Base-by-base conservation (phyloP, 2,113 vertebrate genomes). In the Theropithecus gelada region DNA sequence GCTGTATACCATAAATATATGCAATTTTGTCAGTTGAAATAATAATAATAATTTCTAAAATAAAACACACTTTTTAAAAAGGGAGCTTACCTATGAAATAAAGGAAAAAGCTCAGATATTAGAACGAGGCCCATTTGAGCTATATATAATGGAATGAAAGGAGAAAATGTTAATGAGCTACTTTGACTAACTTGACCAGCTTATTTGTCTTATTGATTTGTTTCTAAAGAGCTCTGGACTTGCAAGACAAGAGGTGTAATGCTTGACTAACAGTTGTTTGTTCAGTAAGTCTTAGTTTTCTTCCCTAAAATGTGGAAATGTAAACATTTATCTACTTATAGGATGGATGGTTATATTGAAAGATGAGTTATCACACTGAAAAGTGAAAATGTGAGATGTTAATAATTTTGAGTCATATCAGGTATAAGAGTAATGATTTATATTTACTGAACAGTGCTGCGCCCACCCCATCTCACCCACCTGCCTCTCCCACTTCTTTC, bases 171-270 rank as follows among this genome's bases (percentile, higher is more conserved):
- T 94, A 87, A 72, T 90, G 40, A 93, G 64, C 64, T 84, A 43
- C 82, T 76, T 48, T 72, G 68, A 81, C 66, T 30, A 90, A 78
- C 72, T 61, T 22, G 48, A 52, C 30, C 27, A 78, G 23, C 4
- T 45, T n/a, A 48, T 83, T 92, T 91, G 55, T 52, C 55, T 55
- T 94, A 80, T 16, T 59, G 90, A 92, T 80, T 94, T 85, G 61
- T 76, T 92, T 84, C 79, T 85, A 83, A 96, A 96, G 48, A 81
- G 43, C 35, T 73, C 83, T 86, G 55, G 48, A 83, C 48, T 64
- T 87, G 88, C 52, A 32, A 96, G 45, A 52, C 70, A 93, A 70
- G 18, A 25, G 17, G 1, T 78, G 75, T 30, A 64, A 64, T 59
- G 14, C 40, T 93, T 92, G 38, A 16, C n/a, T 45, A 78, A 73